Base-by-base conservation (phyloP, 2,113 vertebrate species). In the Dasyprocta punctata region DNA sequence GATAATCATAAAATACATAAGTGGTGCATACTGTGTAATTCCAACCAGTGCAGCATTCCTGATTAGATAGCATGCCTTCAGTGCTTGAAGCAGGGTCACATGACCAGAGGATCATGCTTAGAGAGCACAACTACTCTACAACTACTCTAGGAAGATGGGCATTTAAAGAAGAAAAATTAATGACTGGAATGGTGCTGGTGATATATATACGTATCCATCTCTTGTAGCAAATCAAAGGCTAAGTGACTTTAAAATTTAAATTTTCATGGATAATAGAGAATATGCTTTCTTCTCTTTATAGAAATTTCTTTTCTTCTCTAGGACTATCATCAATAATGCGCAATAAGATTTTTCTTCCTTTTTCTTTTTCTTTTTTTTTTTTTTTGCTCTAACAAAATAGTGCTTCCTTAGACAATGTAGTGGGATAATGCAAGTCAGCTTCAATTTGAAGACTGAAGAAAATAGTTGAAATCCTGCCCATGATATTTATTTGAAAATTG, bases 371-470 rank as follows among this genome's bases (percentile, higher is more conserved):
- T 82, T 63, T 33, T 63, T 44, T 49, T 52, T 52, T 65, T 38
- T 81, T 26, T 47, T 87, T 81, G 78, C 41, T 77, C 1, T 73
- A 67, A 71, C 1, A n/a, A 75, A 94, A 60, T 20, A 63, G 26
- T 77, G 26, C 13, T 61, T 84, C 54, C 65, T 88, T 89, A 60
- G 36, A 85, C 75, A 89, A 61, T 52, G n/a, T 20, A 3, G 28
- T 30, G 7, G 14, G 14, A 54, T 9, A 65, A 90, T 85, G 60
- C 90, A 65, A 84, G 14, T n/a, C 11, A n/a, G 17, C 1, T 49
- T 90, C 24, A 77, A 54, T 54, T 77, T 60, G 7, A 60, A 89
- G 56, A 82, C n/a, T 75, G 41, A 86, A 93, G 28, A 82, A 52
- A 56, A 54, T 11, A 16, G 14, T 83, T 78, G 49, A 63, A 81